Conservation (phyloP, 2,888 invertebrate genomes). For the Eugnorisma glareosa region DNA sequence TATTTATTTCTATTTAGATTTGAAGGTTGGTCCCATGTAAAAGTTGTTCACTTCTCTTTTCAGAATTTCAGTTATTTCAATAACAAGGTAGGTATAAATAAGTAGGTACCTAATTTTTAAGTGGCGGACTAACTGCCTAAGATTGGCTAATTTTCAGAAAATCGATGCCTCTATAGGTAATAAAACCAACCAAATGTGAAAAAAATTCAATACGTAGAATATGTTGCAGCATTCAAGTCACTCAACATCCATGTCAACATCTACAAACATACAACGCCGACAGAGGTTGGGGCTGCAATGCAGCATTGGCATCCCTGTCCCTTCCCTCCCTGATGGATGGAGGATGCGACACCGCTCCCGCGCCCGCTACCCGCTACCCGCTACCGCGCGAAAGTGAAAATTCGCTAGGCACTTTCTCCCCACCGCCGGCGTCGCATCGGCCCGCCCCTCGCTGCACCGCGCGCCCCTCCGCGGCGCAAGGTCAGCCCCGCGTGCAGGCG, state of each 20-base stretch:
- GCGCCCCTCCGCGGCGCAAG: conserved; percentile 79
- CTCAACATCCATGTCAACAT: conserved; percentile 20
- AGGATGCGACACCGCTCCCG: conserved; percentile 71
- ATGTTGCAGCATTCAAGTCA: background rate
- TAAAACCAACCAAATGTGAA: background rate
- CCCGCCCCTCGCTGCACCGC: conserved; percentile 74
- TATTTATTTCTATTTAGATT: too few species aligned
- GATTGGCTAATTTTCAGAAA: background rate
- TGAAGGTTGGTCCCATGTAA: background rate
- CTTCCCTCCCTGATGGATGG: conserved; percentile 5
- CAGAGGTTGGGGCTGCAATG: conserved; percentile 1
- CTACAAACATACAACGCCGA: background rate
- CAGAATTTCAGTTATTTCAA: too few species aligned
- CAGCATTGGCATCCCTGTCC: conserved; percentile 8
- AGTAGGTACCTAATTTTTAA: background rate
- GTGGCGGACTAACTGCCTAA: background rate
- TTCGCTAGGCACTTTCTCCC: conserved; percentile 89
- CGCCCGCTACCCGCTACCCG: conserved; percentile 80
- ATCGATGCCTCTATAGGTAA: background rate
- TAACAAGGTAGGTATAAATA: too few species aligned
- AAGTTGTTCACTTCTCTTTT: too few species aligned
- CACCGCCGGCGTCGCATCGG: conserved; percentile 79
- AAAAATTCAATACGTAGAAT: background rate
- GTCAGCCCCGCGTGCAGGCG: conserved; percentile 85
- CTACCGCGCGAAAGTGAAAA: conserved; percentile 89